Conservation (phyloP, 2,888 invertebrate species). For the Rapana venosa region DNA sequence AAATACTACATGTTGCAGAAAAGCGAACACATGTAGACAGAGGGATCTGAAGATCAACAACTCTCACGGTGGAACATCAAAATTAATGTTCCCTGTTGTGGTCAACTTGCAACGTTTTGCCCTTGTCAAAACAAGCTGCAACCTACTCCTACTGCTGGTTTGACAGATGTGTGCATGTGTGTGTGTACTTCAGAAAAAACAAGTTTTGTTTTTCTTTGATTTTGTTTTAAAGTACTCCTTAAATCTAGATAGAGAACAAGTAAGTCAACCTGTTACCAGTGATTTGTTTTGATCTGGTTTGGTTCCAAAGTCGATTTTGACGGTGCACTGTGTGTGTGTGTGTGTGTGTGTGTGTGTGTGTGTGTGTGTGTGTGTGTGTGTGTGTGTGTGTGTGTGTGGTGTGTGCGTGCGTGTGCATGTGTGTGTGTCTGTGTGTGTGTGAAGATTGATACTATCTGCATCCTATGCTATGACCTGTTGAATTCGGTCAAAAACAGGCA, state of each 20-base stretch:
- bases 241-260: background rate
- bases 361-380: no score
- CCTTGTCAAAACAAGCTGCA: background rate
- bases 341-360: no score
- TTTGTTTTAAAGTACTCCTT: no score
- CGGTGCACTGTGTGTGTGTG: no score
- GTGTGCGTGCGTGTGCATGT: no score
- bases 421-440: no score
- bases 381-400: no score
- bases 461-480: no score
- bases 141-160: slow-evolving; percentile 5
- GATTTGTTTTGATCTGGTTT: background rate
- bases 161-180: background rate
- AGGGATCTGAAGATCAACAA: background rate
- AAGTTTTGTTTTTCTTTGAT: no score
- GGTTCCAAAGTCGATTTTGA: background rate
- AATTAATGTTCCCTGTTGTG: background rate
- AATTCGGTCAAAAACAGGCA: no score
- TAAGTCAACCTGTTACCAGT: background rate
- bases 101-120: background rate
- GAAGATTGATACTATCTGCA: no score
- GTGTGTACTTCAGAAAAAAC: background rate
- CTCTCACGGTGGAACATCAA: background rate
- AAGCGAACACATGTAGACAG: background rate
- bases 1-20: no score